Evolutionary conservation across 2,888 invertebrate species (phyloP).

Genomic region (Conistra vaccinii): DNA sequence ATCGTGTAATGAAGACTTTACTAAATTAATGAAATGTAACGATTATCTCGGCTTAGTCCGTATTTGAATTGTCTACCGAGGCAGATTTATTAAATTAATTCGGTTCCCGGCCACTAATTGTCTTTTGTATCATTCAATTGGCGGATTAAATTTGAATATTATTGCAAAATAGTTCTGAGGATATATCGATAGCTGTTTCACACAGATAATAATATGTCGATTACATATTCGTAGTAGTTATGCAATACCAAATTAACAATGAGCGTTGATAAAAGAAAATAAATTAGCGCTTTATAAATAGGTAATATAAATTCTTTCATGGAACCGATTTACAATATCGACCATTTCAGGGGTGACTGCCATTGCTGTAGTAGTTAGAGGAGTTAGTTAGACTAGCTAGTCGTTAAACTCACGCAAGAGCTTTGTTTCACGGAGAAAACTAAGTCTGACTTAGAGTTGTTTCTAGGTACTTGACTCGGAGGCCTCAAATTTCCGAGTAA

Average conservation of each 20-base stretch:
- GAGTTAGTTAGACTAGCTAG: conserved; percentile 62
- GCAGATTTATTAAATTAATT: conserved; percentile 76
- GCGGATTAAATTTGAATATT: conserved; percentile 73
- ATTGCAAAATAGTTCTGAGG: conserved; percentile 61
- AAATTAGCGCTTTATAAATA: conserved; percentile 13
- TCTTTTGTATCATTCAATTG: conserved; percentile 77
- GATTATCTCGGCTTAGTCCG: conserved; percentile 68
- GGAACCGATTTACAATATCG: conserved; percentile 29
- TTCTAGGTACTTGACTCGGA: conserved; percentile 68
- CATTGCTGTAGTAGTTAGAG: conserved; percentile 33
- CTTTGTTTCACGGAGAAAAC: conserved; percentile 72
- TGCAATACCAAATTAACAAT: conserved; percentile 14
- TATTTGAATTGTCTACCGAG: conserved; percentile 72
- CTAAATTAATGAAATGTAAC: conserved; percentile 70
- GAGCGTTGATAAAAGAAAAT: conserved; percentile 1
- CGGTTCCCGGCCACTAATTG: conserved; percentile 74
- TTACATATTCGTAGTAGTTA: conserved; percentile 30
- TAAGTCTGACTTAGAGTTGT: conserved; percentile 70
- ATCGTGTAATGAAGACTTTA: conserved; percentile 59
- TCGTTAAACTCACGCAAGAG: conserved; percentile 72
- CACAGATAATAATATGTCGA: conserved; percentile 38
- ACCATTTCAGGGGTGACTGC: conserved; percentile 11
- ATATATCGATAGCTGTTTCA: conserved; percentile 40
- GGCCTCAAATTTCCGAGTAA: conserved; percentile 71
- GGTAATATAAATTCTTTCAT: conserved; percentile 16